Evolutionary conservation across 2,113 vertebrate genomes (phyloP), one percentile per base, ranked within the genome.

Genomic region (Protomyctophum bolini): DNA sequence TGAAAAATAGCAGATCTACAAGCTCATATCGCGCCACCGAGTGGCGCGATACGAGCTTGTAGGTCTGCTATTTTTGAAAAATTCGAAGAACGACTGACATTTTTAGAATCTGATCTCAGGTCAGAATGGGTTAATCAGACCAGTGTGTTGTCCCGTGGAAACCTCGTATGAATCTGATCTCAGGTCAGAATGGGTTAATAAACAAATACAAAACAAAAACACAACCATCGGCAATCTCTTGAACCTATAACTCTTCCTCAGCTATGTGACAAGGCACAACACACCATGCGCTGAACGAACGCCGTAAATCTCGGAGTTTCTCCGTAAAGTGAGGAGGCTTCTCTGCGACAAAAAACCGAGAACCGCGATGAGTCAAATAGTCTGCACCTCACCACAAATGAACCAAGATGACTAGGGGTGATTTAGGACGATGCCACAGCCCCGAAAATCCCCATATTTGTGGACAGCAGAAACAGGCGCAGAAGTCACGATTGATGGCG

Each of bases 391-490:
- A 84, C 87, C 89, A 76, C 89, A 88, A 89, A 86, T 79, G 68
- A 83, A 87, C 81, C 3, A 68, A 78, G 81, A 86, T 75, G 76
- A 76, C 61, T 83, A 64, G 58, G 63, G 70, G 80, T 87, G 80
- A 58, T 56, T 65, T 64, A 64, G 59, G 33, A 62, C 7, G 50
- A 82, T 87, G 70, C 70, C 75, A 86, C 57, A 61, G 79, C 79
- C 81, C 82, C 84, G 83, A 88, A 87, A 41, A 89, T 88, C 81
- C 73, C 75, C 89, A 89, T 88, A 88, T 87, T 84, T 86, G 82
- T 82, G 79, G 76, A 83, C 86, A 80, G 77, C 58, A 77, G n/a
- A n/a, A 85, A 86, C 65, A 83, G 59, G 73, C 58, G 47, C 70
- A 78, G 60, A 86, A 54, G 68, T 83, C 66, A 77, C 85, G 80